A percentile compares a stretch with the other conserved stretches of the same genome.
phyloP scores from a whole-genome alignment of 2,888 invertebrate species.

The Eucriotettix oculatus region DNA sequence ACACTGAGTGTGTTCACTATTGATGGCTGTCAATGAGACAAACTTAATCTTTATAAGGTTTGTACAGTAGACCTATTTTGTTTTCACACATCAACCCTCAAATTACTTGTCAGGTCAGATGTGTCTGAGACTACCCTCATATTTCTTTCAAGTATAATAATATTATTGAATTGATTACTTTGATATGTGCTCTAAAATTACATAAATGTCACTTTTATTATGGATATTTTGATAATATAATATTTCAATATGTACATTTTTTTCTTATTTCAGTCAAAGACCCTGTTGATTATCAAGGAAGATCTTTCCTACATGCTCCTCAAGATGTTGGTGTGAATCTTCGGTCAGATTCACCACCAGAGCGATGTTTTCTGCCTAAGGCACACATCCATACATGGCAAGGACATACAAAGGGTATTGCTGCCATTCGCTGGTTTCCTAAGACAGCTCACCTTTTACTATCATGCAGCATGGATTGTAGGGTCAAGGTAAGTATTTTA shows the following conservation, averaged over 20 bases:
- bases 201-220: slow-evolving; percentile 1
- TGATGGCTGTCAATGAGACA: too few species aligned
- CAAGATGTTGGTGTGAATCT: slow-evolving; percentile 84
- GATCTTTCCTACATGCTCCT: slow-evolving; percentile 86
- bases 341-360: slow-evolving; percentile 72
- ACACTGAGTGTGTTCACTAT: too few species aligned
- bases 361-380: slow-evolving; percentile 92
- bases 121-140: too few species aligned
- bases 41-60: too few species aligned
- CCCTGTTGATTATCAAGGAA: slow-evolving; percentile 87
- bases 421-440: slow-evolving; percentile 90
- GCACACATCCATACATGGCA: slow-evolving; percentile 91
- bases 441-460: slow-evolving; percentile 83
- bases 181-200: too few species aligned
- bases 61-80: too few species aligned
- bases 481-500: slow-evolving; percentile 56
- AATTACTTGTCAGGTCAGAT: too few species aligned
- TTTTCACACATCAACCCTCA: too few species aligned
- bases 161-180: background rate
- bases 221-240: background rate
- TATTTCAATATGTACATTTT: slow-evolving; percentile 2
- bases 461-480: slow-evolving; percentile 92
- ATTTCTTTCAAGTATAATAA: too few species aligned
- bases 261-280: slow-evolving; percentile 58
- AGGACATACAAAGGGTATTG: slow-evolving; percentile 92